Percentiles rank a stretch among this genome's conserved stretches.
These are phyloP conservation scores for Rhynchonycteris naso DNA, from an alignment of 2,797 vertebrate species.

Conservation along the genomic window DNA sequence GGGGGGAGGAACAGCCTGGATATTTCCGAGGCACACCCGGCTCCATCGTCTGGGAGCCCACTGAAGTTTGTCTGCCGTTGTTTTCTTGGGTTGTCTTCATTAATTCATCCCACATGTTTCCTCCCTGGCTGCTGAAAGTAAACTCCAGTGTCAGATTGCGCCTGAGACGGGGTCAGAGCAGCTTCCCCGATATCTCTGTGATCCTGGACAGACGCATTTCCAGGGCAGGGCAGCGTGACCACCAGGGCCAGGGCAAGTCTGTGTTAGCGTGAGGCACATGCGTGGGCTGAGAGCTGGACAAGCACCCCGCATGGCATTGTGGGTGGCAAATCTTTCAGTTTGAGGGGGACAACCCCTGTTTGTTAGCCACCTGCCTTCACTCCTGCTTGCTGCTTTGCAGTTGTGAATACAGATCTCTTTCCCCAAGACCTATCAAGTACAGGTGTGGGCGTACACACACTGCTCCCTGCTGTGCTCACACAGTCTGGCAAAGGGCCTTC, in stretches of 20 bases:
- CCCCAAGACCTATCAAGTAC: neutral
- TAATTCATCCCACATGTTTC: conserved; percentile 80
- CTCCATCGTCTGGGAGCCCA: neutral
- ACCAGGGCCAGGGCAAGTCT: fast-evolving
- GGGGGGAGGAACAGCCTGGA: neutral
- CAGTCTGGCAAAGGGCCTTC: neutral
- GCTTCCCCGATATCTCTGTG: conserved; percentile 68
- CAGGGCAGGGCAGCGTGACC: conserved; percentile 77
- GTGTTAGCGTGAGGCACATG: neutral
- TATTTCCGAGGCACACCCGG: neutral
- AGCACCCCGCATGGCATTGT: neutral
- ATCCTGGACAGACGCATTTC: conserved; percentile 29
- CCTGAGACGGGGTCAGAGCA: conserved; percentile 57
- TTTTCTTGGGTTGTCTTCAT: neutral
- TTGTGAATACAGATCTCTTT: neutral
- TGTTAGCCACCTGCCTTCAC: neutral
- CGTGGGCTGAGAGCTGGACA: neutral
- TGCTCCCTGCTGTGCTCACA: neutral
- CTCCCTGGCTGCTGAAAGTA: conserved; percentile 33
- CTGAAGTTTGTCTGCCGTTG: neutral
- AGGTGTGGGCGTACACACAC: neutral
- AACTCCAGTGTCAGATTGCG: conserved; percentile 68
- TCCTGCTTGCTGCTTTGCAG: neutral
- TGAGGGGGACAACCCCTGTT: neutral
- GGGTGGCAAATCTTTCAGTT: neutral